A percentile compares a stretch with the other conserved stretches of the same genome.
Evolutionary conservation across 2,888 invertebrate genomes (phyloP).

Genomic region (Drosophila anceps): DNA sequence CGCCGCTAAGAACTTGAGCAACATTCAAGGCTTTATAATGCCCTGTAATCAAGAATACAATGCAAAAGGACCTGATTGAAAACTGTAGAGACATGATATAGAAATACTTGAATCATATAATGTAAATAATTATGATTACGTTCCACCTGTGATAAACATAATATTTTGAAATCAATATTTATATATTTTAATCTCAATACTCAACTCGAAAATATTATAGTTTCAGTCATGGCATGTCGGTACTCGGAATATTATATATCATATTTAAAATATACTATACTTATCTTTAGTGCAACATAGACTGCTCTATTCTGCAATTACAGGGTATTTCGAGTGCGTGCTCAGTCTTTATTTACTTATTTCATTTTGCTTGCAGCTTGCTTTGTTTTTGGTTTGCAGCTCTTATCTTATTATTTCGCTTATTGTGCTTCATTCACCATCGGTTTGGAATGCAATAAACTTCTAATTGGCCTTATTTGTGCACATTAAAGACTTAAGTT

Average conservation of each 20-base stretch:
- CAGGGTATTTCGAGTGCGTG: background rate
- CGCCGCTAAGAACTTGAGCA: background rate
- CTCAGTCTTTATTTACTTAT: background rate
- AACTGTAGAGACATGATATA: background rate
- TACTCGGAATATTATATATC: background rate
- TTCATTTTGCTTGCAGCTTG: constrained; percentile 32
- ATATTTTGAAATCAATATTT: too few relatives aligned
- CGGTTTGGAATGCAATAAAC: constrained; percentile 44
- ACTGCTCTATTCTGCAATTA: background rate
- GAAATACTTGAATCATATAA: background rate
- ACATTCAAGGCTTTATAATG: constrained; percentile 9
- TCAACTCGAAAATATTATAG: background rate
- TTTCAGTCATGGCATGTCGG: background rate
- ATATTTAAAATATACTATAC: background rate
- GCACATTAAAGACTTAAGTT: constrained; percentile 15
- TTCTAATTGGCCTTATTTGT: constrained; percentile 37
- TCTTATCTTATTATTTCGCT: constrained; percentile 56
- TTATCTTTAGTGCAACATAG: background rate
- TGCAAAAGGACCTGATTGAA: background rate
- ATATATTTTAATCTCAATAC: too few relatives aligned
- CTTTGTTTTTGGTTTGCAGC: constrained; percentile 31
- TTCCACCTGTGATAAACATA: too few relatives aligned
- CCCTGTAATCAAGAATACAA: background rate
- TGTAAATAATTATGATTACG: background rate
- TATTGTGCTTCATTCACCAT: constrained; percentile 44